Conservation (phyloP, 2,797 vertebrate species). For the Lacerta viridis region DNA sequence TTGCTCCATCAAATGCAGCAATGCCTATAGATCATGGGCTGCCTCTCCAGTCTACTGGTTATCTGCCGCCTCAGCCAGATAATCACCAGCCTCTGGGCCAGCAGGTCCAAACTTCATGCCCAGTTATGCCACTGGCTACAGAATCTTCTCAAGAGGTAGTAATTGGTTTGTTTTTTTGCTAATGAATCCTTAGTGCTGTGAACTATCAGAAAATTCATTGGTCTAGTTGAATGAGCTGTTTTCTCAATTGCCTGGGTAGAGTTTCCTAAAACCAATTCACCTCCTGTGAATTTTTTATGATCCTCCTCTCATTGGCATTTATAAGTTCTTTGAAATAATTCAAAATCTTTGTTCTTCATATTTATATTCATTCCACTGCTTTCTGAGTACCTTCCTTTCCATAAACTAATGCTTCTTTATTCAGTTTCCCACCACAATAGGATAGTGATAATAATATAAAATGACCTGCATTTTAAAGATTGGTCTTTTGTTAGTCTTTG, state of each 20-base stretch:
- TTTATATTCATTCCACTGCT: not conserved
- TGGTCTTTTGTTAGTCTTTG: not conserved
- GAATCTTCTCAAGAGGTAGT: slow-evolving; percentile 81
- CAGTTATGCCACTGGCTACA: slow-evolving; percentile 60
- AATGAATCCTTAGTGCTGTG: not conserved
- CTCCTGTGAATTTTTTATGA: not conserved
- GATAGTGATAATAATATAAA: slow-evolving; percentile 1
- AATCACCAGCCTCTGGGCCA: slow-evolving; percentile 67
- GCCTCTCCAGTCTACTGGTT: slow-evolving; percentile 69
- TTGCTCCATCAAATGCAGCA: slow-evolving; percentile 53
- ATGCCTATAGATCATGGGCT: slow-evolving; percentile 68
- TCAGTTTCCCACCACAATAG: not conserved
- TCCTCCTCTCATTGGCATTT: not conserved
- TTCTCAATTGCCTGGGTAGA: not conserved
- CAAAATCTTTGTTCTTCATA: not conserved
- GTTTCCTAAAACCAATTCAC: not conserved
- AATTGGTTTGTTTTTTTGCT: slow-evolving; percentile 28
- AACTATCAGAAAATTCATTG: not conserved
- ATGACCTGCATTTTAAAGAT: not conserved
- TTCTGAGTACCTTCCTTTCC: not conserved
- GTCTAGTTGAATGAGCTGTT: not conserved
- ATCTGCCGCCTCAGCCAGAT: slow-evolving; percentile 72
- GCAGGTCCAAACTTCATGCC: slow-evolving; percentile 63
- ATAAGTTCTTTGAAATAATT: not conserved
- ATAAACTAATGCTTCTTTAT: not conserved